A percentile compares a stretch with the other conserved stretches of the same genome.
Conservation (phyloP, 2,113 vertebrate species). For the Sylvilagus bachmani region DNA sequence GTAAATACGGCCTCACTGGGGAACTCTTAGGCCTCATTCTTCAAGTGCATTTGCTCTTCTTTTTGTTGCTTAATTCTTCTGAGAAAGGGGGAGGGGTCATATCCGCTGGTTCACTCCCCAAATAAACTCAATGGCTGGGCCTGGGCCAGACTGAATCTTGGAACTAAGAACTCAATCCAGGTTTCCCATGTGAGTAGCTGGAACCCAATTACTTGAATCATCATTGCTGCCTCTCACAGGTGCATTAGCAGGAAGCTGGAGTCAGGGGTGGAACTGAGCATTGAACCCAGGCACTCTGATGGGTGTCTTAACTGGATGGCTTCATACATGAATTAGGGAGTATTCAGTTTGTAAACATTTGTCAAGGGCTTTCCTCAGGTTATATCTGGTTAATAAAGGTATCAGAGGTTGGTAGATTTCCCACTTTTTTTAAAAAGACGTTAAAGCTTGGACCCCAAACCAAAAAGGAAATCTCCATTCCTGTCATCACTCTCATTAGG, state of each 20-base stretch:
- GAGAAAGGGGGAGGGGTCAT: too few relatives aligned
- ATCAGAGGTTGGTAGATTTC: background rate
- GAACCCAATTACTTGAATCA: background rate
- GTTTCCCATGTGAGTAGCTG: background rate
- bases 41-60: background rate
- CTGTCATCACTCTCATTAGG: background rate
- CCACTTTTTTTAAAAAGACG: background rate
- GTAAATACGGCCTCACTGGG: background rate
- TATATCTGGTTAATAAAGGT: background rate
- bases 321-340: slow-evolving; percentile 5
- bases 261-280: too few relatives aligned
- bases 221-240: too few relatives aligned
- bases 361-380: background rate
- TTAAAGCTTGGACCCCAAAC: background rate
- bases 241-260: too few relatives aligned
- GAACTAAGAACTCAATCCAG: too few relatives aligned
- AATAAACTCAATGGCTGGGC: too few relatives aligned
- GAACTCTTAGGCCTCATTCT: background rate
- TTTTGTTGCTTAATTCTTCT: background rate
- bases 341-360: slow-evolving; percentile 11
- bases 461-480: background rate
- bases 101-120: too few relatives aligned
- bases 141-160: too few relatives aligned
- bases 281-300: too few relatives aligned
- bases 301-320: too few relatives aligned